A percentile compares a stretch with the other conserved stretches of the same genome.
phyloP scores from a whole-genome alignment of 2,113 vertebrate species.

The Catharus fuscescens region DNA sequence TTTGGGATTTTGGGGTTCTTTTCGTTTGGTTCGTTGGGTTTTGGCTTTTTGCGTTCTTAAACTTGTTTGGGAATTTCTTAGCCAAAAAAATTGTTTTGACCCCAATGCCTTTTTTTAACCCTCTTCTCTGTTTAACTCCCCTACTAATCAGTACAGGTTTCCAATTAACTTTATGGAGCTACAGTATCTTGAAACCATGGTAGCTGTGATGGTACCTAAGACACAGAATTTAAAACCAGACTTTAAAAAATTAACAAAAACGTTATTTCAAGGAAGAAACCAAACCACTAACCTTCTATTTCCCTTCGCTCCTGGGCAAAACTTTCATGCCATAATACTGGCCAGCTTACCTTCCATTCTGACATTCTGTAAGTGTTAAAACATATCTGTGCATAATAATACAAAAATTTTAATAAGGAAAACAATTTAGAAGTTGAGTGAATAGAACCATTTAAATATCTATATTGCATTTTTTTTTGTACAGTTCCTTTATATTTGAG shows the following conservation, averaged over 20 bases:
- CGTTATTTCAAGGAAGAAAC: background rate
- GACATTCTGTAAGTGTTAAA: background rate
- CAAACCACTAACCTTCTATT: background rate
- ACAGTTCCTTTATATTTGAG: background rate
- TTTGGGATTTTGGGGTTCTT: background rate
- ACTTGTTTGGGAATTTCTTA: background rate
- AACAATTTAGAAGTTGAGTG: background rate
- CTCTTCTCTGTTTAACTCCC: background rate
- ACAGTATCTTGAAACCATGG: background rate
- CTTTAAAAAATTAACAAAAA: background rate
- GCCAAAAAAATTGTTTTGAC: background rate
- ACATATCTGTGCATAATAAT: background rate
- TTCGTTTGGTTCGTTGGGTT: background rate
- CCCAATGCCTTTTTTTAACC: accelerated
- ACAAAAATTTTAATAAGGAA: background rate
- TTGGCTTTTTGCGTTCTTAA: background rate
- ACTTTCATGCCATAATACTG: background rate
- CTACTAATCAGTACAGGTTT: background rate
- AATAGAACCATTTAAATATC: background rate
- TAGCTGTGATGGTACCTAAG: background rate
- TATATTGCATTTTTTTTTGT: background rate
- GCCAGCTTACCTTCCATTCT: background rate
- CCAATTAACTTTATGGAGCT: background rate
- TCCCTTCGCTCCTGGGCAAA: background rate
- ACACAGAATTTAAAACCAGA: background rate